These are phyloP conservation scores for Cryptoblepharus egeriae DNA, from an alignment of 2,797 vertebrate genomes.

Conservation along the genomic window DNA sequence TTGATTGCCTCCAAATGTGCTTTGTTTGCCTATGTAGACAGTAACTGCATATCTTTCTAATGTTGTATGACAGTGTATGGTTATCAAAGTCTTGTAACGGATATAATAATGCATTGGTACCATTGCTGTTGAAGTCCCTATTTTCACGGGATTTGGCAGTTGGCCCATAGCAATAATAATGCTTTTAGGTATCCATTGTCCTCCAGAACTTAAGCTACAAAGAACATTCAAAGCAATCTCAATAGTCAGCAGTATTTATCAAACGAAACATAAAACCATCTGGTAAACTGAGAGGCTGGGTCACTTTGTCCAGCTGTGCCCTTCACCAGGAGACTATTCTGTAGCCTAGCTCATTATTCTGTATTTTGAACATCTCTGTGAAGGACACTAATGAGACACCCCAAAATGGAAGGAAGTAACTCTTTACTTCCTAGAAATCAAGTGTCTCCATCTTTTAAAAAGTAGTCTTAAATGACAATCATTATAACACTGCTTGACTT, in stretches of 20 bases:
- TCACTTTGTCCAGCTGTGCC: constrained; percentile 1
- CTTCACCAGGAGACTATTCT: background rate
- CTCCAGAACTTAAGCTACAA: background rate
- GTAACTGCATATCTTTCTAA: background rate
- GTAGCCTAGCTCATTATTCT: constrained; percentile 15
- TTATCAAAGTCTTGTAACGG: background rate
- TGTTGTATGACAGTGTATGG: no score
- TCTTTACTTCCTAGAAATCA: background rate
- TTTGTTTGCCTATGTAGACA: background rate
- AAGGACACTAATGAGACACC: background rate
- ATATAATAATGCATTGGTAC: background rate
- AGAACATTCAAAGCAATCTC: constrained; percentile 33
- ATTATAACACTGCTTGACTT: background rate
- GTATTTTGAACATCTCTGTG: constrained; percentile 5
- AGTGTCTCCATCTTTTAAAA: background rate
- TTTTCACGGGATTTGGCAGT: background rate
- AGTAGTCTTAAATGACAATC: background rate
- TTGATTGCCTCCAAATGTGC: no score
- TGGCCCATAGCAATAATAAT: constrained; percentile 3
- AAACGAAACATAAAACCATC: constrained; percentile 11
- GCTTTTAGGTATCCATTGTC: background rate
- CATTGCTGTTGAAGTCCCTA: background rate
- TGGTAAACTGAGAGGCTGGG: constrained; percentile 11
- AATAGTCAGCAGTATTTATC: constrained; percentile 16
- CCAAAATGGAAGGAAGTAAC: background rate